These are phyloP conservation scores for Drosophila nannoptera DNA, from an alignment of 1,140 invertebrate genomes.

Conservation along the genomic window DNA sequence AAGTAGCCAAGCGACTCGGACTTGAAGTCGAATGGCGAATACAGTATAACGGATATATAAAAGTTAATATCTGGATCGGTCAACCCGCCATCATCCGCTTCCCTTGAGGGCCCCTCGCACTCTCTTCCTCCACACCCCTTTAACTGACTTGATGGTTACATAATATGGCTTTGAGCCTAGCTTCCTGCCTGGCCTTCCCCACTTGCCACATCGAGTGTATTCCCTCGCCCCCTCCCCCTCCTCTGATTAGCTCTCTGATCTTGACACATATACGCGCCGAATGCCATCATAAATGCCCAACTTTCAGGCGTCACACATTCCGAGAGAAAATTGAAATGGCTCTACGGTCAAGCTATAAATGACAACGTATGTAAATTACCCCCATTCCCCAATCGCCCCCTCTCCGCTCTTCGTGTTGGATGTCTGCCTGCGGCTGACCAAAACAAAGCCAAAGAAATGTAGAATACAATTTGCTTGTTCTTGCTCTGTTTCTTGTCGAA, in stretches of 20 bases:
- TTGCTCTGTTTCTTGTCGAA: conserved; percentile 16
- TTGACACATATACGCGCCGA: not conserved
- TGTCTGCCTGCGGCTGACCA: conserved; percentile 27
- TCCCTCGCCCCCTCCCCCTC: not conserved
- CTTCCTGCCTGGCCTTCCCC: too few relatives aligned
- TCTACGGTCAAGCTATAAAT: conserved; percentile 2
- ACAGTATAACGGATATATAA: not conserved
- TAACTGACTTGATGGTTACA: too few relatives aligned
- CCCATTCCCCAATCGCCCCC: not conserved
- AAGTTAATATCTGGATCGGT: not conserved
- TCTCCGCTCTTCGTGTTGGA: not conserved
- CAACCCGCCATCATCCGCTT: too few relatives aligned
- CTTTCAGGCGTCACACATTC: not conserved
- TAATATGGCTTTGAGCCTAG: too few relatives aligned
- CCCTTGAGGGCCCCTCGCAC: too few relatives aligned
- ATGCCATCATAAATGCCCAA: not conserved
- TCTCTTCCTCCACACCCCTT: too few relatives aligned
- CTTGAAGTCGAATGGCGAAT: not conserved
- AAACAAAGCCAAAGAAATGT: conserved; percentile 77
- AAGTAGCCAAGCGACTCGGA: not conserved
- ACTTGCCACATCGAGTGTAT: not conserved
- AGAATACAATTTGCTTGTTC: conserved; percentile 24
- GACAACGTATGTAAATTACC: conserved; percentile 17
- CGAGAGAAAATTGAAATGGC: conserved; percentile 2
- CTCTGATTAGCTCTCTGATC: not conserved